Evolutionary conservation across 2,113 vertebrate genomes (phyloP).

Genomic region (Chaetodon auriga): DNA sequence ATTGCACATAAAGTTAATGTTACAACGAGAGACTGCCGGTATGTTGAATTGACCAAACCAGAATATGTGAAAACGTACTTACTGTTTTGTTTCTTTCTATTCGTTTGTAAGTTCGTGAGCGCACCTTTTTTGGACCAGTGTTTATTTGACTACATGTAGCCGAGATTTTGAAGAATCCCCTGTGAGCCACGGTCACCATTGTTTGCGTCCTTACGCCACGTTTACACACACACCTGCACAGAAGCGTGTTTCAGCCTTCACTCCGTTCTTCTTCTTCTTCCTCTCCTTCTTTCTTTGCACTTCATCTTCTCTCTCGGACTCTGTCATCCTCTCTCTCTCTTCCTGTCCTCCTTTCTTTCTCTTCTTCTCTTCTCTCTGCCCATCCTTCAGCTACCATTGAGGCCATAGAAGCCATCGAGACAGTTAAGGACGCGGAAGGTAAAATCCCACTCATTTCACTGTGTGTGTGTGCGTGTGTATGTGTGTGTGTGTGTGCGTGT

Average conservation of each 20-base stretch:
- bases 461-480: constrained; percentile 46
- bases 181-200: background rate
- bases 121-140: background rate
- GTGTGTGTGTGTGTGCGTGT: constrained; percentile 6
- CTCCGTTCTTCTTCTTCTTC: constrained; percentile 61
- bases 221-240: constrained; percentile 55
- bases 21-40: background rate
- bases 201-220: constrained; percentile 24
- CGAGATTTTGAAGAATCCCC: background rate
- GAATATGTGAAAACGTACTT: background rate
- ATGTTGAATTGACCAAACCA: background rate
- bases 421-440: constrained; percentile 85
- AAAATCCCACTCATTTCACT: constrained; percentile 77
- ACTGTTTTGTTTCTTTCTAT: too few species aligned
- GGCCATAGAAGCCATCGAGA: constrained; percentile 87
- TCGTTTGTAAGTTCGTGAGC: too few species aligned
- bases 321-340: constrained; percentile 50
- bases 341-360: constrained; percentile 49
- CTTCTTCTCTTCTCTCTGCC: constrained; percentile 54
- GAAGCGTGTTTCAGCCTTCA: constrained; percentile 82
- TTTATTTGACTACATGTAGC: background rate
- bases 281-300: constrained; percentile 57
- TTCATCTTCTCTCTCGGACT: constrained; percentile 59
- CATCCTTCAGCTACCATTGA: constrained; percentile 85
- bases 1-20: background rate